Evolutionary conservation across 2,113 vertebrate species (phyloP).

Genomic region (Oriolus oriolus): DNA sequence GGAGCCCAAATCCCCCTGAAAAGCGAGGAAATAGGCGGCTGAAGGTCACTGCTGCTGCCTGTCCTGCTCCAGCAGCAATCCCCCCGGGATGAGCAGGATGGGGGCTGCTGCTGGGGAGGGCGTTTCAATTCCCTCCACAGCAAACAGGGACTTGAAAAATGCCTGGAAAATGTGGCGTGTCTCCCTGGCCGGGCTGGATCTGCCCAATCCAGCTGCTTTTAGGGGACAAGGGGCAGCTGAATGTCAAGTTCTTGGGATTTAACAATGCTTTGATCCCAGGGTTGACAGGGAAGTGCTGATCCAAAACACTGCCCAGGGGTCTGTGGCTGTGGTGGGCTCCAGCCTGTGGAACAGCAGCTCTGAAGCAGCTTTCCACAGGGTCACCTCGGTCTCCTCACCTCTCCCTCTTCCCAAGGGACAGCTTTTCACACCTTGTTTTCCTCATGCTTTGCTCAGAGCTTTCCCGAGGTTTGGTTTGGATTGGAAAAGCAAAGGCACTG

Average conservation of each 20-base stretch:
- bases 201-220: background rate
- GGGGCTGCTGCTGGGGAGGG: background rate
- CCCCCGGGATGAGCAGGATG: background rate
- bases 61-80: background rate
- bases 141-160: background rate
- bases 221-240: background rate
- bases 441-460: background rate
- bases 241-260: background rate
- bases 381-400: background rate
- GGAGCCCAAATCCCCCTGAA: conserved; percentile 28
- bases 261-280: background rate
- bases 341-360: background rate
- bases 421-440: background rate
- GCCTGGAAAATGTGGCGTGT: accelerated
- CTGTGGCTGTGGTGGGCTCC: background rate
- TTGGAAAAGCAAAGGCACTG: background rate
- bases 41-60: conserved; percentile 40
- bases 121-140: background rate
- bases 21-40: background rate
- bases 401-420: background rate
- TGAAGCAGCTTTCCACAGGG: background rate
- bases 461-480: background rate
- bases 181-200: background rate
- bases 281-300: background rate
- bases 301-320: accelerated